Base-by-base conservation (phyloP, 2,113 vertebrate genomes). In the Elanoides forficatus region DNA sequence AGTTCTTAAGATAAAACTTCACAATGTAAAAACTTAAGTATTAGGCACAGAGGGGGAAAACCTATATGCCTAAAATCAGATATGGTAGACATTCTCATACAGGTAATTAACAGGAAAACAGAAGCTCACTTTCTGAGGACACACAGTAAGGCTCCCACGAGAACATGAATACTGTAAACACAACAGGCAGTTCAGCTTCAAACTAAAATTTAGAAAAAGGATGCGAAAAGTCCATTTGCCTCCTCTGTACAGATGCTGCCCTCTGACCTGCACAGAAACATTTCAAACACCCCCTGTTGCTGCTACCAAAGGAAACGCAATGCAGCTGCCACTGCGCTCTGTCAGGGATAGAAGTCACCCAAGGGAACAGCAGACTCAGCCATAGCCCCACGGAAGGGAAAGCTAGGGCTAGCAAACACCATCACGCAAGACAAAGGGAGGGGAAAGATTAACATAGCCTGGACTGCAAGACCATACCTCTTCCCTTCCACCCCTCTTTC, bases 301-400 rank as follows among this genome's bases (percentile, higher is more conserved):
- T 72, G 55, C 59, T 36, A 3, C 48, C 2, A 10, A 71, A 13
- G 27, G 60, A 79, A 90, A 72, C 9, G 12, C 0, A 0, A 48
- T 1, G 23, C 58, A 72, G 84, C 56, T 84, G 72, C 34, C 38
- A 15, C 56, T 38, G 74, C 32, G 73, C 14, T 22, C 38, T 50
- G 75, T 7, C 82, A 65, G 63, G 40, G 23, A 36, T 1, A 1
- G 12, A 34, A 76, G 68, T 6, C 65, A 71, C 73, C 27, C 29
- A 6, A 30, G 29, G 40, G 73, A 72, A 78, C 0, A 0, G 32
- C 86, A 80, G 29, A 19, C 58, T 21, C 60, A 42, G 47, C 47
- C 48, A 50, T 0, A 82, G 45, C 38, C 25, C 58, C 34, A 10
- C 0, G 0, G 0, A 0, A 36, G 43, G 59, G 53, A 75, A 86